A percentile compares a stretch with the other conserved stretches of the same genome.
These are phyloP conservation scores for Microplitis mediator DNA, from an alignment of 1,140 invertebrate species.

Conservation along the genomic window DNA sequence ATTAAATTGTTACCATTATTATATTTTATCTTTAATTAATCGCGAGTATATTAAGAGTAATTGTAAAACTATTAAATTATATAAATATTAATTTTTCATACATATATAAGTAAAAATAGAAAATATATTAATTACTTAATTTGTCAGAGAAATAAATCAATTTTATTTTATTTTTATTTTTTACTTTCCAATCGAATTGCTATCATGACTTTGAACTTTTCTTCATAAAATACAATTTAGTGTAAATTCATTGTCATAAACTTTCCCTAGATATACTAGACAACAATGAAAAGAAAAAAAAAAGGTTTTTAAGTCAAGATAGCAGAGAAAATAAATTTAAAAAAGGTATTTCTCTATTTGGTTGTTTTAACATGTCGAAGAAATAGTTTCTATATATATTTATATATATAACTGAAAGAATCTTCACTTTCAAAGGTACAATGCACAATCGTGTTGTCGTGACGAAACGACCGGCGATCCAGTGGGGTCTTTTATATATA, in stretches of 20 bases:
- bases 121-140: background rate
- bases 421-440: slow-evolving; percentile 27
- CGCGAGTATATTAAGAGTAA: background rate
- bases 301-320: background rate
- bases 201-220: background rate
- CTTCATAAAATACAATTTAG: background rate
- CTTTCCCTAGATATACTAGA: background rate
- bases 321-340: background rate
- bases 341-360: background rate
- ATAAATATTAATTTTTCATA: background rate
- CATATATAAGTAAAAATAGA: background rate
- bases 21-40: too few relatives aligned
- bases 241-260: background rate
- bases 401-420: background rate
- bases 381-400: too few relatives aligned
- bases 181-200: background rate
- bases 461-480: slow-evolving; percentile 30
- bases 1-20: too few relatives aligned
- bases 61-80: background rate
- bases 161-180: background rate
- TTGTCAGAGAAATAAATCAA: background rate
- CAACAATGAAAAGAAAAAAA: background rate
- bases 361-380: too few relatives aligned
- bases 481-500: too few relatives aligned
- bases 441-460: slow-evolving; percentile 40